A percentile compares a stretch with the other conserved stretches of the same genome.
Conservation (phyloP, 2,113 vertebrate species). For the Tauraco erythrolophus region DNA sequence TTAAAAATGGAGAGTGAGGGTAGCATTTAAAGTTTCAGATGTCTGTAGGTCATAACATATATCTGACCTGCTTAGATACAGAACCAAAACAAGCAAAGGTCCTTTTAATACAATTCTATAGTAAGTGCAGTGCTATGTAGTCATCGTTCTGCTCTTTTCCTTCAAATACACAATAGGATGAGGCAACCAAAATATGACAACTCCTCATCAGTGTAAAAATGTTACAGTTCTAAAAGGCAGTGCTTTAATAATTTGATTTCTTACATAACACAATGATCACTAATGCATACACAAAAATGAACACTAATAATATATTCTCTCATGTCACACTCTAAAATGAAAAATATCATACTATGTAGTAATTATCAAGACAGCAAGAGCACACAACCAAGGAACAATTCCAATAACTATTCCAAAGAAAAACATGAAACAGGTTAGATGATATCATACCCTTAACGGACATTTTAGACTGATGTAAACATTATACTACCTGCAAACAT, state of each 20-base stretch:
- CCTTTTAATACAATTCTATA: neutral
- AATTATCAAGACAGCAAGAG: neutral
- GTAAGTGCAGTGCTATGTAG: neutral
- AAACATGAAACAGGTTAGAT: neutral
- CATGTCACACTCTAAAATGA: neutral
- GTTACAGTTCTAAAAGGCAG: neutral
- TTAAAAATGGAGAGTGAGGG: neutral
- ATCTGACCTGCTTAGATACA: neutral
- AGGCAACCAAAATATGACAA: neutral
- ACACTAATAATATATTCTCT: neutral
- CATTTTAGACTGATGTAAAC: neutral
- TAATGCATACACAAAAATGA: neutral
- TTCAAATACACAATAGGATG: neutral
- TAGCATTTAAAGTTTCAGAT: neutral
- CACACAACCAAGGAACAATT: neutral
- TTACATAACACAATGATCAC: neutral
- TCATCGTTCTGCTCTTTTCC: neutral
- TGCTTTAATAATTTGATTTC: neutral
- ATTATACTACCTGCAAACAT: neutral
- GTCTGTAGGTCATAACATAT: neutral
- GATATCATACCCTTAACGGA: neutral
- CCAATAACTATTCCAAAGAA: neutral
- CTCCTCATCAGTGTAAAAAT: neutral
- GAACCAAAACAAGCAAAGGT: neutral
- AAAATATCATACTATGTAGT: neutral